Evolutionary conservation across 2,113 vertebrate species (phyloP).

Genomic region (Pycnonotus jocosus): DNA sequence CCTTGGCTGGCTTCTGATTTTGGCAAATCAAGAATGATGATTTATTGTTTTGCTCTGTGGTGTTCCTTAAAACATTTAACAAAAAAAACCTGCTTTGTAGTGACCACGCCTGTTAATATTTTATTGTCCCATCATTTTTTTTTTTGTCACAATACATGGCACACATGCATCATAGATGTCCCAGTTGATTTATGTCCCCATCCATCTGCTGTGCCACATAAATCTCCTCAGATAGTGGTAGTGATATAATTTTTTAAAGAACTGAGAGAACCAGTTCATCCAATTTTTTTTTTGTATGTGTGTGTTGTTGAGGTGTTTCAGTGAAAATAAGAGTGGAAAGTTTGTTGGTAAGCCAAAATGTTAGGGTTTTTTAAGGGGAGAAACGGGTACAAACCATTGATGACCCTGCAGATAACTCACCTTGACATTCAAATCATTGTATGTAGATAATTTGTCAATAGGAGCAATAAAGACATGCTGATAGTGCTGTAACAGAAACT

Average conservation of each 20-base stretch:
- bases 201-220: not conserved
- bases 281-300: not conserved
- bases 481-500: not conserved
- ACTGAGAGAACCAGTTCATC: not conserved
- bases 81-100: not conserved
- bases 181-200: not conserved
- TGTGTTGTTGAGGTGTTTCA: not conserved
- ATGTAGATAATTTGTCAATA: not conserved
- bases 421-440: not conserved
- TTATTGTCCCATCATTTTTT: not conserved
- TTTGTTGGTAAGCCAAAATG: not conserved
- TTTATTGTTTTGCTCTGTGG: not conserved
- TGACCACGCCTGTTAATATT: not conserved
- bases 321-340: not conserved
- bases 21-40: not conserved
- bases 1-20: not conserved
- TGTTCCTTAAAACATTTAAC: not conserved
- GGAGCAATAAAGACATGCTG: not conserved
- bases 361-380: not conserved
- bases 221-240: not conserved
- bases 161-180: not conserved
- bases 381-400: not conserved
- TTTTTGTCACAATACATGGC: not conserved
- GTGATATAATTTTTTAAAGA: not conserved
- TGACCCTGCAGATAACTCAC: not conserved